Percentiles rank a stretch among this genome's conserved stretches.
phyloP scores from a whole-genome alignment of 2,888 invertebrate species.

The Sialis fuliginosa region DNA sequence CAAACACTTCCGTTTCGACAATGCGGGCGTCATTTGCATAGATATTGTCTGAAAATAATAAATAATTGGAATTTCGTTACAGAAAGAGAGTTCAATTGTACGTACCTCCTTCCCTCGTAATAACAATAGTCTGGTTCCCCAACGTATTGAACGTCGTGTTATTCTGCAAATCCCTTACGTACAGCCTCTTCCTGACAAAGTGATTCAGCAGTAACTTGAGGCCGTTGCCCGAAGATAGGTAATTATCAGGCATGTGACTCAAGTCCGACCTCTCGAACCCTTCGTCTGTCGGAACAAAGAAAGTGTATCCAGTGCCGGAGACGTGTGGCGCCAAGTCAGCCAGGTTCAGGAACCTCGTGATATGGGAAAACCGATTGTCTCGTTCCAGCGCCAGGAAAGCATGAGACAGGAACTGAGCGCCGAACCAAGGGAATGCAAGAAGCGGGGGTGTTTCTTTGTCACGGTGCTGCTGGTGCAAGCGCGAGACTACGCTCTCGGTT shows the following conservation, averaged over 20 bases:
- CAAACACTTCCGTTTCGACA: slow-evolving; percentile 41
- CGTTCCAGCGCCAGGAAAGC: slow-evolving; percentile 39
- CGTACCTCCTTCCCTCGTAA: slow-evolving; percentile 27
- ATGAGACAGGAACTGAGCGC: slow-evolving; percentile 43
- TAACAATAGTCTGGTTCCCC: slow-evolving; percentile 34
- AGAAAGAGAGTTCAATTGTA: neutral
- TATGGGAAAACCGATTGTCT: slow-evolving; percentile 34
- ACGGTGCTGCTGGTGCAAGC: slow-evolving; percentile 40
- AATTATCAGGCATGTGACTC: slow-evolving; percentile 36
- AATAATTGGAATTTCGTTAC: neutral
- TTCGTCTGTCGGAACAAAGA: slow-evolving; percentile 49
- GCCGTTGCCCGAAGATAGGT: slow-evolving; percentile 34
- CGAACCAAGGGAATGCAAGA: slow-evolving; percentile 44
- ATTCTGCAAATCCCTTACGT: slow-evolving; percentile 36
- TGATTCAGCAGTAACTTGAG: slow-evolving; percentile 39
- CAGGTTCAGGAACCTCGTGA: slow-evolving; percentile 40
- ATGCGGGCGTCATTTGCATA: slow-evolving; percentile 37
- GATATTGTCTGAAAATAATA: slow-evolving; percentile 24
- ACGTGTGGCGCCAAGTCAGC: slow-evolving; percentile 41
- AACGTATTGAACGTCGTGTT: slow-evolving; percentile 33
- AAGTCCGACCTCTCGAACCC: slow-evolving; percentile 44
- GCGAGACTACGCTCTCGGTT: slow-evolving; percentile 39
- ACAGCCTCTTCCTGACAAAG: slow-evolving; percentile 40
- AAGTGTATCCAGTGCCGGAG: slow-evolving; percentile 45
- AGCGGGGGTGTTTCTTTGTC: slow-evolving; percentile 48